Conservation (phyloP, 1,140 invertebrate genomes). For the Pentalonia nigronervosa region DNA sequence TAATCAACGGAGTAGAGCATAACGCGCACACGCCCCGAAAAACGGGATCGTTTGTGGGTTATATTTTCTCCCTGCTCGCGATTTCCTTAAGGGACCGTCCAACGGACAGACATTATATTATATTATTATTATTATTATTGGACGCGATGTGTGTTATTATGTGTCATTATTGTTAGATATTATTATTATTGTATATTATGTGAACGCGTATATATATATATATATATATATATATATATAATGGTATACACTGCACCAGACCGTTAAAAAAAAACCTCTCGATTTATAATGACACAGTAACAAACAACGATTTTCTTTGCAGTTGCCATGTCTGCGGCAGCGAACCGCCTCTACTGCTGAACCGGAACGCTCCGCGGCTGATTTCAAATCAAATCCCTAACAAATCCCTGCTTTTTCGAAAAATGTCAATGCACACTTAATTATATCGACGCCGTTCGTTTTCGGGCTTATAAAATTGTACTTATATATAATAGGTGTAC, state of each 20-base stretch:
- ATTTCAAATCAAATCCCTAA: not conserved
- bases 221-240: not conserved
- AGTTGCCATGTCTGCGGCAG: not conserved
- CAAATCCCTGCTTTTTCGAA: not conserved
- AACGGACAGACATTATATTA: not conserved
- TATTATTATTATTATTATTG: conserved; percentile 15
- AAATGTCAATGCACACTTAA: conserved; percentile 13
- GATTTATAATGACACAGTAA: not conserved
- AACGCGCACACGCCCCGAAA: not conserved
- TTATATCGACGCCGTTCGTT: not conserved
- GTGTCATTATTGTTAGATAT: not conserved
- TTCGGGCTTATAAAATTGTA: not conserved
- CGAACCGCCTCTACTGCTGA: not conserved
- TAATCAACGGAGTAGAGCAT: conserved; percentile 6
- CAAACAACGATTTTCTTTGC: conserved; percentile 3
- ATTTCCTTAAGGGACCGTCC: not conserved
- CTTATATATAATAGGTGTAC: not conserved
- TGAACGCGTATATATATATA: not conserved
- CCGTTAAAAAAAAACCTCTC: not conserved
- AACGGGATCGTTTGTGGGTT: not conserved
- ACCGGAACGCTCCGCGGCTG: not conserved
- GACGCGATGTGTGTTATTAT: not conserved
- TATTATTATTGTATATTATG: not conserved
- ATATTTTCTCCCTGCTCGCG: not conserved
- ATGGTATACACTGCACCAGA: not conserved